Percentiles rank a stretch among this genome's conserved stretches.
Evolutionary conservation across 2,888 invertebrate species (phyloP).

Genomic region (Amblyjoppa proteus): DNA sequence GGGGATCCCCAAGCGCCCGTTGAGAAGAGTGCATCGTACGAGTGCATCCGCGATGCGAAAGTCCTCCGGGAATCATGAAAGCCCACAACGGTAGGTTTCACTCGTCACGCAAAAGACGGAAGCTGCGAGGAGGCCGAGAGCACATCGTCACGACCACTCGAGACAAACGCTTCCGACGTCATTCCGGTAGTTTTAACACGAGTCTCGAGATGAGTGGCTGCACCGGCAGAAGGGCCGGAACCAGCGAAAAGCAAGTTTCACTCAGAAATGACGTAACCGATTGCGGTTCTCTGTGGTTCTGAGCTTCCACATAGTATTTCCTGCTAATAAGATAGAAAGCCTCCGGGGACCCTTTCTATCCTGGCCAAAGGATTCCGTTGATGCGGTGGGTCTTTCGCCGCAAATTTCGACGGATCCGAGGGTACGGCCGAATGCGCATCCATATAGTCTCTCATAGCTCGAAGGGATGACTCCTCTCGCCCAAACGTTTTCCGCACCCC

Average conservation of each 20-base stretch:
- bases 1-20: background rate
- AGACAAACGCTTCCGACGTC: slow-evolving; percentile 69
- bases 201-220: slow-evolving; percentile 59
- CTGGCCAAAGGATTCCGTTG: slow-evolving; percentile 39
- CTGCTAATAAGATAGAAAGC: background rate
- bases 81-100: slow-evolving; percentile 49
- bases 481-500: slow-evolving; percentile 34
- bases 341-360: background rate
- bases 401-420: slow-evolving; percentile 54
- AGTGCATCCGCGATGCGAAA: slow-evolving; percentile 31
- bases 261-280: slow-evolving; percentile 13
- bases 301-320: background rate
- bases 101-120: slow-evolving; percentile 23
- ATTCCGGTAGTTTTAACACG: slow-evolving; percentile 71
- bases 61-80: slow-evolving; percentile 47
- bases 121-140: slow-evolving; percentile 29
- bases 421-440: slow-evolving; percentile 36
- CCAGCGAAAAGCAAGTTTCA: slow-evolving; percentile 18
- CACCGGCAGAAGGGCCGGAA: slow-evolving; percentile 5
- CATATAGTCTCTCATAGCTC: slow-evolving; percentile 14
- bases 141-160: slow-evolving; percentile 48
- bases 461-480: slow-evolving; percentile 58
- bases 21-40: slow-evolving; percentile 11
- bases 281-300: slow-evolving; percentile 10
- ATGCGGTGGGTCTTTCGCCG: slow-evolving; percentile 48